phyloP scores from a whole-genome alignment of 64 coral and sea anemone genomes.

The Montipora foliosa region DNA sequence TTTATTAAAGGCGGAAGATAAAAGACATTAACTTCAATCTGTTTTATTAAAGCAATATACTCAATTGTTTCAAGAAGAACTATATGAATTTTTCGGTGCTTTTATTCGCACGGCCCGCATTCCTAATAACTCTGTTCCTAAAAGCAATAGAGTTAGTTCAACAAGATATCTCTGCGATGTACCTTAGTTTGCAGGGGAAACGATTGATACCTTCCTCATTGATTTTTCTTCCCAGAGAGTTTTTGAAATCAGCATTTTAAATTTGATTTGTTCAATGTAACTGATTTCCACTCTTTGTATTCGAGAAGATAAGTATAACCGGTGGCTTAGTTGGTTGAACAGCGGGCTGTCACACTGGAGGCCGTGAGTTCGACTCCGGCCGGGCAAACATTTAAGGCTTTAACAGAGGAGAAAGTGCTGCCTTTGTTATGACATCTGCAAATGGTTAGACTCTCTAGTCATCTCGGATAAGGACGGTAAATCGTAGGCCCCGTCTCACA shows the following conservation, averaged over 20 bases:
- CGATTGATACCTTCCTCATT: neutral
- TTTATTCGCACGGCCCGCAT: neutral
- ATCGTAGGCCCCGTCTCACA: neutral
- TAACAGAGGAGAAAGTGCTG: no score
- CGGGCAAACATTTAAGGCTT: no score
- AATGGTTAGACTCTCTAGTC: no score
- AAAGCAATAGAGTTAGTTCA: no score
- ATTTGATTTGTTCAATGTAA: neutral
- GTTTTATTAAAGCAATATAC: neutral
- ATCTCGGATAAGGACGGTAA: no score
- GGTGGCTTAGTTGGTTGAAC: no score
- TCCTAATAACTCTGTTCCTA: no score
- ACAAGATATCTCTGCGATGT: no score
- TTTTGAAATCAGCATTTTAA: neutral
- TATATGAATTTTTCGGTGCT: neutral
- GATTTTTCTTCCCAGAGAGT: neutral
- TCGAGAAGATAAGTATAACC: no score
- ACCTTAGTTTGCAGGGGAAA: neutral
- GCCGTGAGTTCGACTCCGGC: no score
- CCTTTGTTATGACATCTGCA: no score
- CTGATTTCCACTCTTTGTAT: neutral
- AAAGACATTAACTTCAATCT: neutral
- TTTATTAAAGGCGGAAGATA: neutral
- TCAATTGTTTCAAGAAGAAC: neutral
- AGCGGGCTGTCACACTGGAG: no score